Conservation (phyloP, 2,888 invertebrate species). For the Cataglyphis altisquamis region DNA sequence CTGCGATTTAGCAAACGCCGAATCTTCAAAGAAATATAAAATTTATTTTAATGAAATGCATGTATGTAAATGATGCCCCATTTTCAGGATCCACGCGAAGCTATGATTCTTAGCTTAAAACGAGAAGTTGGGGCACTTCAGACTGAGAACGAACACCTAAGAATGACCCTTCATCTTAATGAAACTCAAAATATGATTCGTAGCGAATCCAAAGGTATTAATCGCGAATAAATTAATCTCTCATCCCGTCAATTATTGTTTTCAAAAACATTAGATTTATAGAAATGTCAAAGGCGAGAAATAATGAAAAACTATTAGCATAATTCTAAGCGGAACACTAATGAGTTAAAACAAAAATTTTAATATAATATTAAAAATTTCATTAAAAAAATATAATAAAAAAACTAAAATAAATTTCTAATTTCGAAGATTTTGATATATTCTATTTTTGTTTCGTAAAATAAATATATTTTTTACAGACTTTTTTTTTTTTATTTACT, state of each 20-base stretch:
- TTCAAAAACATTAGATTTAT: neutral
- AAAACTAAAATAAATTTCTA: neutral
- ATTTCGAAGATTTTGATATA: neutral
- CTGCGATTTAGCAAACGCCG: neutral
- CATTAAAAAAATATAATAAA: neutral
- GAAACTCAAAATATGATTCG: conserved; percentile 84
- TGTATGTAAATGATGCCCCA: neutral
- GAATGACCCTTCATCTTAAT: conserved; percentile 90
- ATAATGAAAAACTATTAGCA: neutral
- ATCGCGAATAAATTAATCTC: neutral
- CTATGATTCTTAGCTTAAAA: conserved; percentile 95
- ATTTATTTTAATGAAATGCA: neutral
- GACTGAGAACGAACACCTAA: conserved; percentile 95
- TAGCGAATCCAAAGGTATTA: conserved; percentile 77
- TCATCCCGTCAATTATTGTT: neutral
- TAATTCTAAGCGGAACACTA: neutral
- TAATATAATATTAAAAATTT: neutral
- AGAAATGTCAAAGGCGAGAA: neutral
- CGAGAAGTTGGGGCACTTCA: conserved; percentile 94
- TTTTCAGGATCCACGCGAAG: conserved; percentile 95
- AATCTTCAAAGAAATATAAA: conserved; percentile 2
- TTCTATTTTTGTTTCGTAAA: neutral
- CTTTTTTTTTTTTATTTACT: neutral
- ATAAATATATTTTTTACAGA: neutral
- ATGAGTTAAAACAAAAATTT: neutral